These are phyloP conservation scores for Acleris emargana DNA, from an alignment of 2,888 invertebrate genomes.

Conservation along the genomic window DNA sequence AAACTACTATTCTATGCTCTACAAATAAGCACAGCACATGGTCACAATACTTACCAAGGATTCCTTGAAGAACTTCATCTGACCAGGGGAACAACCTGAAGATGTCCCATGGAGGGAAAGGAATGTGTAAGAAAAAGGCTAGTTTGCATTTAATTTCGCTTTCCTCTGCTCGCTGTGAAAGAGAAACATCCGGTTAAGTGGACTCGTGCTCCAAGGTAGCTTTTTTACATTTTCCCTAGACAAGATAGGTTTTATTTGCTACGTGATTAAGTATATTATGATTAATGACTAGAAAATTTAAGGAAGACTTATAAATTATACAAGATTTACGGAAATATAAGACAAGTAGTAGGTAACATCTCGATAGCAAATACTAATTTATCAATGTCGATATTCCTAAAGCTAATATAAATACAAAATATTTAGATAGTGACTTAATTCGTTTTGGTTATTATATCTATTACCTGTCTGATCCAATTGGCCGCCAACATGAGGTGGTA, in stretches of 20 bases:
- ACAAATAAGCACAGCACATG: neutral
- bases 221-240: too few relatives aligned
- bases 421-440: too few relatives aligned
- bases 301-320: too few relatives aligned
- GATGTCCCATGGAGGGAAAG: slow-evolving; percentile 97
- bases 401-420: too few relatives aligned
- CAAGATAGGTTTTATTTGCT: too few relatives aligned
- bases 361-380: too few relatives aligned
- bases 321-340: too few relatives aligned
- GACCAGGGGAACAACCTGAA: slow-evolving; percentile 95
- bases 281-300: too few relatives aligned
- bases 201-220: too few relatives aligned
- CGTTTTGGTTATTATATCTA: slow-evolving; percentile 38
- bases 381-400: too few relatives aligned
- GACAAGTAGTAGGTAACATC: too few relatives aligned
- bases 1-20: neutral
- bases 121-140: slow-evolving; percentile 97
- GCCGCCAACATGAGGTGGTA: slow-evolving; percentile 97
- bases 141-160: slow-evolving; percentile 90
- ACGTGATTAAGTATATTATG: too few relatives aligned
- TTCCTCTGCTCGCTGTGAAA: slow-evolving; percentile 88
- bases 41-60: slow-evolving; percentile 85
- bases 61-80: slow-evolving; percentile 96
- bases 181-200: slow-evolving; percentile 33
- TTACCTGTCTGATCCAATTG: slow-evolving; percentile 93